phyloP scores from a whole-genome alignment of 2,113 vertebrate species.

The Aptenodytes forsteri region DNA sequence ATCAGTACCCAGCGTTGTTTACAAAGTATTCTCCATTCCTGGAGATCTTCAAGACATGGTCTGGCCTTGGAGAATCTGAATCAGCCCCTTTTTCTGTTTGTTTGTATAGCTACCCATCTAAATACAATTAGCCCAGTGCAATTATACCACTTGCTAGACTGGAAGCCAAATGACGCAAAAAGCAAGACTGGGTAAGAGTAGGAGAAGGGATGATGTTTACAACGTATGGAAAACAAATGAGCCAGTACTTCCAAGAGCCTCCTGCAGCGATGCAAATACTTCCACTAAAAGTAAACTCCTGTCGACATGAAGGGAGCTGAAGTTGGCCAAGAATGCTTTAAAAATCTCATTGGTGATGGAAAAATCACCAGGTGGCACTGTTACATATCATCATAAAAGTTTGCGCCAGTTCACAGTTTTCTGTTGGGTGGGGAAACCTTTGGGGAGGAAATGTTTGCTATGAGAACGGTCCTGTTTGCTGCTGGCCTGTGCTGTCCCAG shows the following conservation, averaged over 20 bases:
- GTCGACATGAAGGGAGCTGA: neutral
- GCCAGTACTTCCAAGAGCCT: neutral
- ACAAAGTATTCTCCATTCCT: neutral
- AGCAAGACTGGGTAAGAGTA: neutral
- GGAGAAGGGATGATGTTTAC: neutral
- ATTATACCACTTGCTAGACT: neutral
- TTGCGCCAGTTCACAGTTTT: neutral
- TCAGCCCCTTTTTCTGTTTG: neutral
- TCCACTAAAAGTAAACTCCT: neutral
- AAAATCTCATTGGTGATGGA: neutral
- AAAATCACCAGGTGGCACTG: conserved; percentile 16
- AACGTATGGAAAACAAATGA: neutral
- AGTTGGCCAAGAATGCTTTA: neutral
- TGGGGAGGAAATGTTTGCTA: neutral
- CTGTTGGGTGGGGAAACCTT: neutral
- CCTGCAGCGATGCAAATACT: neutral
- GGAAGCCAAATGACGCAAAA: neutral
- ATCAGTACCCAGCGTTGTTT: neutral
- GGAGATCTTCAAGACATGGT: neutral
- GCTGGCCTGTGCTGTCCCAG: neutral
- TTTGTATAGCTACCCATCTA: neutral
- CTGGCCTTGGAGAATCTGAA: neutral
- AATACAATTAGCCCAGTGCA: neutral
- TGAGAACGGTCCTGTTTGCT: neutral
- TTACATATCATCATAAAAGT: neutral